Evolutionary conservation across 2,888 invertebrate genomes (phyloP).

Genomic region (Leptopilina syphax): DNA sequence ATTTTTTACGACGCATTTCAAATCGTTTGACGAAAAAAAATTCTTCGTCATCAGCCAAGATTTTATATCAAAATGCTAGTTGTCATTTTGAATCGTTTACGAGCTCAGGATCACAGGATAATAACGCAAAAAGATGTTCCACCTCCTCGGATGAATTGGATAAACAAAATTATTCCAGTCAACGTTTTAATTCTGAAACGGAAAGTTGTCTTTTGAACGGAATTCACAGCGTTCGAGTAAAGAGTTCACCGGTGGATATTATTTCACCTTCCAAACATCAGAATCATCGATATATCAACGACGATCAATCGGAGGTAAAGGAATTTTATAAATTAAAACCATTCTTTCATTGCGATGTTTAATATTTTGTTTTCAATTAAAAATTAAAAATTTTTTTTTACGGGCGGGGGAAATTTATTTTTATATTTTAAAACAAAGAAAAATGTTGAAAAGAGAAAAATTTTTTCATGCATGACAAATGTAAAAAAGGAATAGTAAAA

Average conservation of each 20-base stretch:
- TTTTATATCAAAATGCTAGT: conserved; percentile 62
- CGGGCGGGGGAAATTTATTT: too few species aligned
- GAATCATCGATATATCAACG: neutral
- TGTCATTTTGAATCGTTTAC: conserved; percentile 55
- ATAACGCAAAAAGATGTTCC: neutral
- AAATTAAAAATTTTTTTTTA: neutral
- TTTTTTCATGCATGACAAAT: neutral
- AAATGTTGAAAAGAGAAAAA: too few species aligned
- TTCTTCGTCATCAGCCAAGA: conserved; percentile 39
- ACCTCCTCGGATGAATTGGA: conserved; percentile 34
- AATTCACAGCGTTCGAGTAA: neutral
- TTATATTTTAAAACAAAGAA: too few species aligned
- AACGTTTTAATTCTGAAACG: conserved; percentile 39
- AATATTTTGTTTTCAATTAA: neutral
- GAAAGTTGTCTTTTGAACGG: conserved; percentile 34
- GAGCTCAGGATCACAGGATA: conserved; percentile 45
- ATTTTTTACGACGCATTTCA: conserved; percentile 59
- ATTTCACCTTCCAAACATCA: neutral
- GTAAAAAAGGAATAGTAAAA: conserved; percentile 1
- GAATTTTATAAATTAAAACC: neutral
- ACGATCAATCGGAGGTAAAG: conserved; percentile 11
- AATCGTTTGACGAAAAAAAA: conserved; percentile 49
- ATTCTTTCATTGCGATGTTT: neutral
- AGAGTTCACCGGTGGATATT: conserved; percentile 32
- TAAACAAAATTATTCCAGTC: conserved; percentile 49